Evolutionary conservation across 2,113 vertebrate genomes (phyloP).

Genomic region (Dipodomys spectabilis): DNA sequence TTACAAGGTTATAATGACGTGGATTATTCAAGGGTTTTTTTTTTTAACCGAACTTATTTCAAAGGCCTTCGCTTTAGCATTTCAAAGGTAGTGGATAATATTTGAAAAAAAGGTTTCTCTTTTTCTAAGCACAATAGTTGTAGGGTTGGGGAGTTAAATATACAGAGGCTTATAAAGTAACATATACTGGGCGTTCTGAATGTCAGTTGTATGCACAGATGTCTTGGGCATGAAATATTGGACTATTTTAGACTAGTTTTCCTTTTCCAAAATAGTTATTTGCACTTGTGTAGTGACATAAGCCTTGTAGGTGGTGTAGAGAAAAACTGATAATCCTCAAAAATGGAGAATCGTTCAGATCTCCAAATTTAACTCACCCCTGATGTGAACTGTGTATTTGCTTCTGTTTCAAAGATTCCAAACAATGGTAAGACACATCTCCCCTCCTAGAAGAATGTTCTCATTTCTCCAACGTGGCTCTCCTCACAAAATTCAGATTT

Average conservation of each 20-base stretch:
- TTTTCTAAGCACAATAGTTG: constrained; percentile 71
- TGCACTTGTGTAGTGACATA: neutral
- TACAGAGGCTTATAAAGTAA: constrained; percentile 71
- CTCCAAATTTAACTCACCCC: neutral
- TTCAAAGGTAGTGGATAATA: constrained; percentile 75
- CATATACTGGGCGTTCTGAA: constrained; percentile 47
- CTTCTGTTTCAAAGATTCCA: constrained; percentile 48
- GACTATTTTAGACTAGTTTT: neutral
- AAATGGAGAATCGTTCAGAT: neutral
- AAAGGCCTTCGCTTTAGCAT: constrained; percentile 73
- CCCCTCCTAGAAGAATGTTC: neutral
- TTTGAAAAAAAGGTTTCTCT: constrained; percentile 67
- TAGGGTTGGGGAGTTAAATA: constrained; percentile 51
- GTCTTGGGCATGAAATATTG: constrained; percentile 35
- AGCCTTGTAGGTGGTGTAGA: neutral
- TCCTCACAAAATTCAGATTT: neutral
- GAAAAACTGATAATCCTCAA: neutral
- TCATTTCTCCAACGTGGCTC: neutral
- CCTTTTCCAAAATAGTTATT: constrained; percentile 48
- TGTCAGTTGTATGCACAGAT: constrained; percentile 70
- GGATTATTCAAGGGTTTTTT: constrained; percentile 76
- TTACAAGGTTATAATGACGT: constrained; percentile 40
- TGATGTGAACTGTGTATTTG: neutral
- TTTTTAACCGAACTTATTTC: constrained; percentile 74
- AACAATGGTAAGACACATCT: neutral